A percentile compares a stretch with the other conserved stretches of the same genome.
Conservation (phyloP, 2,113 vertebrate genomes). For the Camelus dromedarius region DNA sequence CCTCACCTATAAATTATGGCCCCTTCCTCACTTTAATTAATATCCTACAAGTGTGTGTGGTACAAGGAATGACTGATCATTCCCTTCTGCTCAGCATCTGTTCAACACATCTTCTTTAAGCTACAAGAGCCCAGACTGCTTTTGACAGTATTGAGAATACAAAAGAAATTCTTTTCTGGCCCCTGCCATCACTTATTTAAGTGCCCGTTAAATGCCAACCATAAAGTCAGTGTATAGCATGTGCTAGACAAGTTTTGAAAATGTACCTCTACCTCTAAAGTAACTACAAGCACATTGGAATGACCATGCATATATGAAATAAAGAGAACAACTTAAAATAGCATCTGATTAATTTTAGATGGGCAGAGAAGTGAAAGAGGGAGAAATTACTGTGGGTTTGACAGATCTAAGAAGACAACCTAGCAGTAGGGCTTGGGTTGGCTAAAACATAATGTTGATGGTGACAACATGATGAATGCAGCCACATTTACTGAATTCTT, state of each 20-base stretch:
- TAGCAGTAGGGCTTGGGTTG: not conserved
- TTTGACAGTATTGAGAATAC: not conserved
- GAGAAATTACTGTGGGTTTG: not conserved
- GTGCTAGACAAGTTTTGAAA: not conserved
- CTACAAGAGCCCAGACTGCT: not conserved
- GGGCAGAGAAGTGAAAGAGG: not conserved
- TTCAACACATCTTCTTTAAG: not conserved
- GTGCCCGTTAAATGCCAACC: not conserved
- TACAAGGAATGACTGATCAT: not conserved
- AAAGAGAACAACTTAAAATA: not conserved
- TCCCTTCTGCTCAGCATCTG: not conserved
- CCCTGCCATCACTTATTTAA: not conserved
- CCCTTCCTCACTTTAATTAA: not conserved
- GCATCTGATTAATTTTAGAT: not conserved
- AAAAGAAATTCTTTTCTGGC: not conserved
- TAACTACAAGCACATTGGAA: not conserved
- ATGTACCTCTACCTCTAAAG: not conserved
- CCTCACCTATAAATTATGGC: slow-evolving; percentile 36
- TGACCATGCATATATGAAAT: not conserved
- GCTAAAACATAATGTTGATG: not conserved
- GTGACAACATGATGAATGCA: not conserved
- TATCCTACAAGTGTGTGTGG: not conserved
- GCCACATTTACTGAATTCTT: not conserved
- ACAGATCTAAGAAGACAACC: not conserved
- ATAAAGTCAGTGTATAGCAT: not conserved